phyloP scores from a whole-genome alignment of 30 jellyfish, hydroid and myxozoan species.

The Chrysaora quinquecirrha region DNA sequence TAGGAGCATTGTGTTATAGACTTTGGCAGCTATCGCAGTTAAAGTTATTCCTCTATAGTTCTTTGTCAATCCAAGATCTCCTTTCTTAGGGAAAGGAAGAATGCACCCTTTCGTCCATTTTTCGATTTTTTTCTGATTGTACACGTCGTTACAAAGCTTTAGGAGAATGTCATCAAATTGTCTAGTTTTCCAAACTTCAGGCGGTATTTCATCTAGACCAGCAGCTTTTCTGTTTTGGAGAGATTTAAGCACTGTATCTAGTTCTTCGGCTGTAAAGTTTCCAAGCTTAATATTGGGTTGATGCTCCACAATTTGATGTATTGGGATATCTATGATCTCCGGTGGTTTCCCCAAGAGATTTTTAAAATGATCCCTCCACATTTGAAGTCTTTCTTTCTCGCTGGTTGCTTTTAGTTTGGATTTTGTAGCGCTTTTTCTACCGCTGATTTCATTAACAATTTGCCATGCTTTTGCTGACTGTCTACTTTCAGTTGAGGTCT shows the following conservation, averaged over 20 bases:
- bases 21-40: slow-evolving; percentile 11
- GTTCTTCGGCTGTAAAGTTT: neutral
- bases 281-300: neutral
- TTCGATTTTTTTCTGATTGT: slow-evolving; percentile 5
- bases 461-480: slow-evolving; percentile 25
- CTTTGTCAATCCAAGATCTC: slow-evolving; percentile 2
- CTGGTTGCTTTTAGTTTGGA: slow-evolving; percentile 37
- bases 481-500: neutral
- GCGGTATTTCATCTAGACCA: slow-evolving; percentile 23
- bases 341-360: slow-evolving; percentile 45
- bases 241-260: neutral
- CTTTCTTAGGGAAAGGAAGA: slow-evolving; percentile 36
- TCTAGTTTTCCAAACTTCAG: slow-evolving; percentile 37
- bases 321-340: too few species aligned
- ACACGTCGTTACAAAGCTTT: slow-evolving; percentile 15
- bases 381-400: slow-evolving; percentile 16
- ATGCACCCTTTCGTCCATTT: slow-evolving; percentile 31
- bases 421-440: slow-evolving; percentile 14
- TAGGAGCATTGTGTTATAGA: slow-evolving; percentile 17
- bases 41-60: slow-evolving; percentile 30
- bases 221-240: slow-evolving; percentile 7
- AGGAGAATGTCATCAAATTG: neutral
- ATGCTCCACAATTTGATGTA: neutral
- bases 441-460: slow-evolving; percentile 24
- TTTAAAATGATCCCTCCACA: slow-evolving; percentile 30